Conservation (phyloP, 2,797 vertebrate genomes). For the Geotrypetes seraphini region DNA sequence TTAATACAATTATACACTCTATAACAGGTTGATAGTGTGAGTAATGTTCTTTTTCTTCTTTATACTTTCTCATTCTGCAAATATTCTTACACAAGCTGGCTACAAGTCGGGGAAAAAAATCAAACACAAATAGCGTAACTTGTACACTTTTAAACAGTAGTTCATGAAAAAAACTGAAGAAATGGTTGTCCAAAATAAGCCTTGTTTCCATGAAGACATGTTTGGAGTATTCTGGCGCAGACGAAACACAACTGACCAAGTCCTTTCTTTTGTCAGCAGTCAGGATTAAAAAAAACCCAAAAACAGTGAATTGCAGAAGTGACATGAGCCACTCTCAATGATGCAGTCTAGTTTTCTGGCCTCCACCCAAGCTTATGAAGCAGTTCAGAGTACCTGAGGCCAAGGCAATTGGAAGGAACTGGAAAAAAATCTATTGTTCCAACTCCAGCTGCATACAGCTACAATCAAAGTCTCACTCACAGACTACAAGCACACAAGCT, state of each 20-base stretch:
- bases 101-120: conserved; percentile 77
- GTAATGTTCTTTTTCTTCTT: conserved; percentile 61
- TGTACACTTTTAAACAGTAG: conserved; percentile 83
- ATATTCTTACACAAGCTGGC: conserved; percentile 93
- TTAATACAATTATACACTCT: conserved; percentile 99
- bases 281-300: conserved; percentile 61
- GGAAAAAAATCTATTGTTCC: conserved; percentile 41
- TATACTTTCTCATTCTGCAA: conserved; percentile 74
- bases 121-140: conserved; percentile 77
- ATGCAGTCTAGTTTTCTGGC: conserved; percentile 59
- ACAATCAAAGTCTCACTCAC: conserved; percentile 65
- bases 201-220: conserved; percentile 42
- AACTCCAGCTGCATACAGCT: conserved; percentile 48
- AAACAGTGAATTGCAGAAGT: conserved; percentile 63
- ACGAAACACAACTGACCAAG: conserved; percentile 57
- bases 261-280: conserved; percentile 65
- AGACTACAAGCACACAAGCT: conserved; percentile 86
- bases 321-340: conserved; percentile 70
- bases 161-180: conserved; percentile 71
- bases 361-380: conserved; percentile 64
- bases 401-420: conserved; percentile 44
- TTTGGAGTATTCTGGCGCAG: conserved; percentile 39
- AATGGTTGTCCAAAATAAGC: conserved; percentile 69
- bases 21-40: conserved; percentile 94
- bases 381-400: conserved; percentile 61